These are phyloP conservation scores for Onychomys arenicola DNA, from an alignment of 2,797 vertebrate genomes.

Conservation along the genomic window DNA sequence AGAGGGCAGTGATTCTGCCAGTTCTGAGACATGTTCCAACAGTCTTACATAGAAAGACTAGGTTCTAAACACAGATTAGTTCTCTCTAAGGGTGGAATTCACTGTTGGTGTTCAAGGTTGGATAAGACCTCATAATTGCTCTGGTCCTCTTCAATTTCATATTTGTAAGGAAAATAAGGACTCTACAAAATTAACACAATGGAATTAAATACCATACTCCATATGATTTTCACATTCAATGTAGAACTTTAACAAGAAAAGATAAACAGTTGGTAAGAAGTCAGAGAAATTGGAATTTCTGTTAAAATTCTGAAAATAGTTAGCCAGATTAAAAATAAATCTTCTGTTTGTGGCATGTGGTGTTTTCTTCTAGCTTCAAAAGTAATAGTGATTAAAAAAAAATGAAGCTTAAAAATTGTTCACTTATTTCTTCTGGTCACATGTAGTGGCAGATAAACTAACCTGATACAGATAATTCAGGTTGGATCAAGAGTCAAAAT, in stretches of 20 bases:
- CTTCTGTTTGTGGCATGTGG: background rate
- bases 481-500: background rate
- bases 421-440: background rate
- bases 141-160: background rate
- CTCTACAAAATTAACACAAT: background rate
- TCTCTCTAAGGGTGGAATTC: background rate
- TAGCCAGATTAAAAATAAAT: background rate
- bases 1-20: background rate
- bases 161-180: background rate
- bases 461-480: background rate
- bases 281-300: background rate
- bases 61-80: background rate
- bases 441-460: background rate
- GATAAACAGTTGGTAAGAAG: background rate
- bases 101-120: background rate
- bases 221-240: background rate
- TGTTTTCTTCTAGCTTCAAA: background rate
- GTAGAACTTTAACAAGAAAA: background rate
- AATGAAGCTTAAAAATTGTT: background rate
- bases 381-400: background rate
- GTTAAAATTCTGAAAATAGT: constrained; percentile 3
- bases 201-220: background rate
- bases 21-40: background rate
- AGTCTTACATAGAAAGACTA: background rate
- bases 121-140: background rate